Base-by-base conservation (phyloP, 1,140 invertebrate species). In the Tribolium madens region DNA sequence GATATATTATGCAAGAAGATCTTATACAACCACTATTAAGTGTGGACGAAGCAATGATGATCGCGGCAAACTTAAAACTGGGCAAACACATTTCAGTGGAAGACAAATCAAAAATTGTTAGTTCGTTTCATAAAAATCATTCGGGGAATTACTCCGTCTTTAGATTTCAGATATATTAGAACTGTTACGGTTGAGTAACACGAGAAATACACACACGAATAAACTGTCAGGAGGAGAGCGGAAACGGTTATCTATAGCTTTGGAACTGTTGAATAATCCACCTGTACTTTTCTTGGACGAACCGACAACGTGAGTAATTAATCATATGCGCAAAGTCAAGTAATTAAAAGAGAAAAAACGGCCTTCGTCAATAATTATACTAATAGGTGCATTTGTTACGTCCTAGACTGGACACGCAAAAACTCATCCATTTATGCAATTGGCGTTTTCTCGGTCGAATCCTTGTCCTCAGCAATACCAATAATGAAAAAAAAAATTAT, bases 1-100 rank as follows among this genome's bases (percentile, higher is more conserved):
- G 95, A 48, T 98, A 98, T 86, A 98, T 98, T 79, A 97, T 98
- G 95, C 97, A 98, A 84, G 92, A 97, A 71, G 96, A 98, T 86
- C 88, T 97, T 12, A 87, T 96, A 2, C 93, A 97, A 81, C 94
- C 93, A 0, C 90, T 93, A 79, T 91, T 98, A 46, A 95, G 94
- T 0, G 95, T 97, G 0, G 87, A 90, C 14, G 96, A 98, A 85
- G 89, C 94, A 1, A 94, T 98, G 92, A 87, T 89, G 73, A 92
- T 96, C 80, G 94, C 96, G 0, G 94, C 95, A 0, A 93, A 97
- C 83, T 87, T 98, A 1, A 98, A 98, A 85, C 88, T 98, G 0
- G 93, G 92, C 1, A 89, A 89, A 70, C 89, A 89, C 7, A 85
- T 95, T 31, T 84, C 87, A 0, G 83, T 84, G n/a, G 80, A 86